These are phyloP conservation scores for Tupaia chinensis DNA, from an alignment of 2,113 vertebrate genomes.

Conservation along the genomic window DNA sequence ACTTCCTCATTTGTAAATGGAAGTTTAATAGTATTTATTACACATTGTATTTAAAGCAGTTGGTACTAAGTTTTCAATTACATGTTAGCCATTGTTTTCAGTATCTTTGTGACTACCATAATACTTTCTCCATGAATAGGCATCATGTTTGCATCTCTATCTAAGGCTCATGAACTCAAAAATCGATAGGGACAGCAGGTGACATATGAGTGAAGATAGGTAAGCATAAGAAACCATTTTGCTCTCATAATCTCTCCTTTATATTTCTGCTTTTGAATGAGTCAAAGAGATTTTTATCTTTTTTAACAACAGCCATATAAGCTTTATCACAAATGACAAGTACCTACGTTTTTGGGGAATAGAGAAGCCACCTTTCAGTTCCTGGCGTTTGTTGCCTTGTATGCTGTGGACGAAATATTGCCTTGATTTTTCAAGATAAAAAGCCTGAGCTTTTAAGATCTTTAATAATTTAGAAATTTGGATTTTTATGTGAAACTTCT, in stretches of 20 bases:
- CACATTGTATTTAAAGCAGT: not conserved
- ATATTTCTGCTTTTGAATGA: not conserved
- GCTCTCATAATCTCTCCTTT: not conserved
- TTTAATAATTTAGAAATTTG: not conserved
- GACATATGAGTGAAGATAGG: not conserved
- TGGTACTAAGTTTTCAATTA: not conserved
- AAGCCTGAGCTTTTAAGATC: not conserved
- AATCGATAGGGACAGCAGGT: not conserved
- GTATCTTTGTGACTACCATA: not conserved
- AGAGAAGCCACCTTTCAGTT: not conserved
- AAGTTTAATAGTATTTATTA: not conserved
- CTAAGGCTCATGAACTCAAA: not conserved
- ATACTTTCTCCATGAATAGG: not conserved
- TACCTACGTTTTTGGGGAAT: not conserved
- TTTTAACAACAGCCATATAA: not conserved
- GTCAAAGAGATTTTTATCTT: not conserved
- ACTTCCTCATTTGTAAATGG: conserved; percentile 2
- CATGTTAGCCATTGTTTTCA: not conserved
- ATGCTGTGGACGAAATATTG: not conserved
- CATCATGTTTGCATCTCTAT: not conserved
- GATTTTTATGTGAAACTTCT: not conserved
- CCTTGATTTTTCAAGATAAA: not conserved
- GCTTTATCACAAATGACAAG: not conserved
- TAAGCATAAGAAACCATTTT: not conserved
- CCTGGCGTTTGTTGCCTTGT: not conserved